These are phyloP conservation scores for Circaetus cinerascens DNA, from an alignment of 2,113 vertebrate genomes.

Conservation along the genomic window DNA sequence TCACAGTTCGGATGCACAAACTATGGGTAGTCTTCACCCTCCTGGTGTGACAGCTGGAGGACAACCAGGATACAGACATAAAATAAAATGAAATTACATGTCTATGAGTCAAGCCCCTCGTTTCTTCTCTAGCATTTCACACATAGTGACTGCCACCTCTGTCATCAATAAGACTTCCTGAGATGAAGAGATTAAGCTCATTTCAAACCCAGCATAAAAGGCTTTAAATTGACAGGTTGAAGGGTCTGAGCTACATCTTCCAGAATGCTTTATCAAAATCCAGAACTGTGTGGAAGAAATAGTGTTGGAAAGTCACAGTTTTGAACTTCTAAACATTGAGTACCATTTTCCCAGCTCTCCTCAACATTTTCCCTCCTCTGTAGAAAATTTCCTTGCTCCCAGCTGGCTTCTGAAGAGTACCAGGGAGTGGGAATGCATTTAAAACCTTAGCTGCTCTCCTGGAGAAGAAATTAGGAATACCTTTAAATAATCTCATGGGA, in stretches of 20 bases:
- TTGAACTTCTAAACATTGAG: background rate
- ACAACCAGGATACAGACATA: background rate
- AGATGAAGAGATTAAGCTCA: background rate
- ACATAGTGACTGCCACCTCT: background rate
- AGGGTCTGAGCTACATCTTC: background rate
- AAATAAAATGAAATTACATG: background rate
- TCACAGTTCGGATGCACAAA: background rate
- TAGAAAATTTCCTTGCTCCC: background rate
- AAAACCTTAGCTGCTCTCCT: background rate
- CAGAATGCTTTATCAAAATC: background rate
- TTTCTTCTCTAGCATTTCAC: background rate
- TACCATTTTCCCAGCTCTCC: background rate
- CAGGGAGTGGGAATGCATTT: background rate
- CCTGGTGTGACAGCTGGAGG: background rate
- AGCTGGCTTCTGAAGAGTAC: background rate
- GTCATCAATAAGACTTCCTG: background rate
- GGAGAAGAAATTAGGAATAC: background rate
- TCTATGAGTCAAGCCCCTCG: accelerated
- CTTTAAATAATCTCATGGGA: background rate
- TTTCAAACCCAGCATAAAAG: background rate
- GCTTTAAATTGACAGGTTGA: background rate
- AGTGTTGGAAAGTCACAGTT: background rate
- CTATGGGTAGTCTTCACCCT: background rate
- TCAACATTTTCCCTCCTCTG: background rate
- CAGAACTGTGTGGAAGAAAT: background rate